Conservation (phyloP, 64 coral and sea anemone species). For the Exaiptasia diaphana region DNA sequence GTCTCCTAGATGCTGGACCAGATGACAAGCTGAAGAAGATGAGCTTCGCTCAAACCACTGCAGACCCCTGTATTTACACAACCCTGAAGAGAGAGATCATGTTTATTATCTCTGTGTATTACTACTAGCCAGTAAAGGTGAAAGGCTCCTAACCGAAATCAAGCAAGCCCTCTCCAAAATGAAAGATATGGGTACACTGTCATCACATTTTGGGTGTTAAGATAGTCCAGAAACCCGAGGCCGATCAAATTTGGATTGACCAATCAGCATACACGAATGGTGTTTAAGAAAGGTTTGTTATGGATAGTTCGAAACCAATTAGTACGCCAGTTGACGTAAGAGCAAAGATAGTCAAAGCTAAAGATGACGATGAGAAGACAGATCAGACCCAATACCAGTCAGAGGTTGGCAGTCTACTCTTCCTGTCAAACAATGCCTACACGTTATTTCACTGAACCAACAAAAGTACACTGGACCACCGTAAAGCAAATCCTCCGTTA, state of each 20-base stretch:
- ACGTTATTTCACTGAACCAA: not conserved
- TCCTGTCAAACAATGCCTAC: constrained; percentile 16
- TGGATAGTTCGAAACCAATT: constrained; percentile 1
- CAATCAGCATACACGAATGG: constrained; percentile 15
- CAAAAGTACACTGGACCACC: constrained; percentile 10
- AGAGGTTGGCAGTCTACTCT: constrained; percentile 21
- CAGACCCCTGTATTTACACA: constrained; percentile 52
- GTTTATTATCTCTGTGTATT: constrained; percentile 45
- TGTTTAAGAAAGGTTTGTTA: constrained; percentile 24
- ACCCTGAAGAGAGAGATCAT: constrained; percentile 32
- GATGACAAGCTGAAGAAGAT: constrained; percentile 27
- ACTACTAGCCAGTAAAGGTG: constrained; percentile 14
- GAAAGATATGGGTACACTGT: constrained; percentile 62
- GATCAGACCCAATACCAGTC: constrained; percentile 18
- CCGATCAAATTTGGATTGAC: constrained; percentile 6
- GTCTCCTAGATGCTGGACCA: constrained; percentile 48
- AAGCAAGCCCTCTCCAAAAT: constrained; percentile 28
- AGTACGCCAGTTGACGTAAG: not conserved
- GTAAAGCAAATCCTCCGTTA: constrained; percentile 33
- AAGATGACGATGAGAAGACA: not conserved
- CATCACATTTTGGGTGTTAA: constrained; percentile 27
- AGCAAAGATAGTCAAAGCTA: constrained; percentile 8
- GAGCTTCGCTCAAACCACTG: not conserved
- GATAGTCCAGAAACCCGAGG: constrained; percentile 26
- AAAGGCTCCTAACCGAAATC: constrained; percentile 3